Evolutionary conservation across 2,797 vertebrate genomes (phyloP).

Genomic region (Cyclura pinguis): DNA sequence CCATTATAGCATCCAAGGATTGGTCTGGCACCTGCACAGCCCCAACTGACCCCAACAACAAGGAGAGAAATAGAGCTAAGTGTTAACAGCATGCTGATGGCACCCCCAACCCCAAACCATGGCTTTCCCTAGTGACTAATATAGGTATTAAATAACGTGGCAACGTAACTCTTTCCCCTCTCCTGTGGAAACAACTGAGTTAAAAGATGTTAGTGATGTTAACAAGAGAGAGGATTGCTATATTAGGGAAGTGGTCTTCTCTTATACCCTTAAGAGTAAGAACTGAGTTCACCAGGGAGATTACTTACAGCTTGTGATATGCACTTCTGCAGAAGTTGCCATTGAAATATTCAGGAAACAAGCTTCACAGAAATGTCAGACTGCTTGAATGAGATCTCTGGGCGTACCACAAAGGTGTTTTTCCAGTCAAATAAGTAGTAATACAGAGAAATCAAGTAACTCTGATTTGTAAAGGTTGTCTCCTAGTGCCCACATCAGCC

Average conservation of each 20-base stretch:
- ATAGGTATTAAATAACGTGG: too few relatives aligned
- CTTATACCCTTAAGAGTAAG: background rate
- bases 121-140: too few relatives aligned
- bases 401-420: background rate
- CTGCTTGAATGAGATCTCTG: slow-evolving; percentile 3
- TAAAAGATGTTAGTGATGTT: background rate
- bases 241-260: background rate
- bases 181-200: background rate
- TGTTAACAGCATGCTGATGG: too few relatives aligned
- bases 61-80: too few relatives aligned
- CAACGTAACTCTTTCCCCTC: background rate
- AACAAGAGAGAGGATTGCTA: background rate
- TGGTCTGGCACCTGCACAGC: too few relatives aligned
- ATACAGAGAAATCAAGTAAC: background rate
- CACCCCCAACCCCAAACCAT: too few relatives aligned
- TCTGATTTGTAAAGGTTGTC: background rate
- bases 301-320: background rate
- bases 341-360: background rate
- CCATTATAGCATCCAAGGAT: too few relatives aligned
- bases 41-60: too few relatives aligned
- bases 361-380: background rate
- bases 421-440: background rate
- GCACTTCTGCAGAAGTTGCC: background rate
- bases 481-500: background rate
- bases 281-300: background rate